These are phyloP conservation scores for Mimas tiliae DNA, from an alignment of 2,888 invertebrate species.

Conservation along the genomic window DNA sequence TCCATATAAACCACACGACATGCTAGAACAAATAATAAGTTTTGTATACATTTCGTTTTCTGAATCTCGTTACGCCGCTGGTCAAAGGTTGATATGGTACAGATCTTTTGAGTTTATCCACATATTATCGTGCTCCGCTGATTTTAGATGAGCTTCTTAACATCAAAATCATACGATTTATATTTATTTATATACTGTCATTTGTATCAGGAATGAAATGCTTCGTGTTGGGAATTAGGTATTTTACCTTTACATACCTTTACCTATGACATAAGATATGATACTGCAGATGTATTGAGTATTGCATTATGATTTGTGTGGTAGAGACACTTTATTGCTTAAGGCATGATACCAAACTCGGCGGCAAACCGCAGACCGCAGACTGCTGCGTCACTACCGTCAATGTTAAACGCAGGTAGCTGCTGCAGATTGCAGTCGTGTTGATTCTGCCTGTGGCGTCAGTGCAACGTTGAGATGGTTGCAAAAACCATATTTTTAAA, in stretches of 20 bases:
- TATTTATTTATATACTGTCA: neutral
- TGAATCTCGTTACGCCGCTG: neutral
- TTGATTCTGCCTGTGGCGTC: too few species aligned
- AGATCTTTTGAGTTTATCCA: slow-evolving; percentile 5
- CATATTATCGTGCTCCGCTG: slow-evolving; percentile 7
- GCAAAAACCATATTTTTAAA: too few species aligned
- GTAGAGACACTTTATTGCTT: too few species aligned
- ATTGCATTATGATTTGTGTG: too few species aligned
- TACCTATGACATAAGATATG: too few species aligned
- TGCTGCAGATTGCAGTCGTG: too few species aligned
- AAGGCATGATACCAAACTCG: too few species aligned
- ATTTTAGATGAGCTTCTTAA: slow-evolving; percentile 11
- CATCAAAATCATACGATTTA: slow-evolving; percentile 12
- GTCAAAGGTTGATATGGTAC: slow-evolving; percentile 3
- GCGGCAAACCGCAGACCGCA: too few species aligned
- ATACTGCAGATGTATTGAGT: too few species aligned
- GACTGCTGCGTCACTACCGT: too few species aligned
- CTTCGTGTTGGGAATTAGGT: neutral
- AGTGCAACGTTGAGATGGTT: too few species aligned
- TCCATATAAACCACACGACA: neutral
- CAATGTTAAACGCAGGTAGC: too few species aligned
- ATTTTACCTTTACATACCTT: neutral
- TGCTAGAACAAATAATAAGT: neutral
- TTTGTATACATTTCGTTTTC: slow-evolving; percentile 3
- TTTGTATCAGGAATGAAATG: neutral